A percentile compares a stretch with the other conserved stretches of the same genome.
Conservation (phyloP, 1,140 invertebrate species). For the Acyrthosiphon pisum region DNA sequence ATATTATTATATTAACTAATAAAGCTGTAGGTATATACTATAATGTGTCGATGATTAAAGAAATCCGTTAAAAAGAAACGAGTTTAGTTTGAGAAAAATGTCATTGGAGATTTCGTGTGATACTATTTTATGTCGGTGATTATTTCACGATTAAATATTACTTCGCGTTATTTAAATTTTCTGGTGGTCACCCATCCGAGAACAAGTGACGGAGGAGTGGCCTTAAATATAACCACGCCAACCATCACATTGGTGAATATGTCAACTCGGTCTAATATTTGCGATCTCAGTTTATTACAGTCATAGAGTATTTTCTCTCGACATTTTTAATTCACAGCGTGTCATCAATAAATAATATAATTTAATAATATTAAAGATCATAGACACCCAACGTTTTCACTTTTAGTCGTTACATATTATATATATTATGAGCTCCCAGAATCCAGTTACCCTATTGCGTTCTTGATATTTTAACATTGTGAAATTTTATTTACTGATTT, state of each 20-base stretch:
- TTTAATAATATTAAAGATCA: not conserved
- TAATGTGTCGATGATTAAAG: not conserved
- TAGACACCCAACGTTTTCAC: not conserved
- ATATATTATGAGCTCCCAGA: no score
- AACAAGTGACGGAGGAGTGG: not conserved
- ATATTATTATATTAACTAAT: not conserved
- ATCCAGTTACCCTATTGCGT: not conserved
- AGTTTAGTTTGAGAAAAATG: not conserved
- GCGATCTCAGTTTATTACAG: not conserved
- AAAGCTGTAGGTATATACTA: not conserved
- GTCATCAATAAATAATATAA: not conserved
- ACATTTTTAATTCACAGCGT: not conserved
- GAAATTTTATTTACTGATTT: not conserved
- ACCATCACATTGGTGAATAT: not conserved
- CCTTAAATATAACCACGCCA: not conserved
- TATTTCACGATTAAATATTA: not conserved
- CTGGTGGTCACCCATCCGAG: not conserved
- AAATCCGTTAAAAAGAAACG: not conserved
- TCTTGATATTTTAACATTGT: not conserved
- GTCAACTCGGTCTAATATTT: not conserved
- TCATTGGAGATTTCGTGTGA: not conserved
- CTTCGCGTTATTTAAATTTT: not conserved
- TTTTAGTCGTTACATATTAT: not conserved
- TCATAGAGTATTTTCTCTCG: not conserved
- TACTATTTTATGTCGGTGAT: not conserved